Evolutionary conservation across 2,797 vertebrate species (phyloP).

Genomic region (Urosaurus nigricauda): DNA sequence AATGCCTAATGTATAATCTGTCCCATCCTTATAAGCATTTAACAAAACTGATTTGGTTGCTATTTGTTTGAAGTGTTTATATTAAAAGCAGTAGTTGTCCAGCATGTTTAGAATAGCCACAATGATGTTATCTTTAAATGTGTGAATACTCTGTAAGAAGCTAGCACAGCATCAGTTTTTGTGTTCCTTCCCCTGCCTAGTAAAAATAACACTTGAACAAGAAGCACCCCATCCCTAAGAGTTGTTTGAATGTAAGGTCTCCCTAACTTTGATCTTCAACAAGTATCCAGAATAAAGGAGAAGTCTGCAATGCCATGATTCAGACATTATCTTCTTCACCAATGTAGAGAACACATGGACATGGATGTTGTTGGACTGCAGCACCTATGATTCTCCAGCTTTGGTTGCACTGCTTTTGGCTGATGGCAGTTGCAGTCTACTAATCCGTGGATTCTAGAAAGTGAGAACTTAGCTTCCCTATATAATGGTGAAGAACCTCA

Average conservation of each 20-base stretch:
- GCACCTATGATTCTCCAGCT: no score
- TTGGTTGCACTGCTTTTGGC: no score
- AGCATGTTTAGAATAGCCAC: neutral
- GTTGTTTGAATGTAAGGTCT: neutral
- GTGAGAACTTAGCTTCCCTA: no score
- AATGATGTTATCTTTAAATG: no score
- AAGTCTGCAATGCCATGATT: neutral
- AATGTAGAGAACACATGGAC: no score
- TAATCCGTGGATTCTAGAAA: no score
- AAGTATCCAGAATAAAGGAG: neutral
- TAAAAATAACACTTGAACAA: neutral
- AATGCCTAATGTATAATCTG: neutral
- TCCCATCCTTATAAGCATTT: neutral
- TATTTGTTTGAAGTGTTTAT: neutral
- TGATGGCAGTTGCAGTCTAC: no score
- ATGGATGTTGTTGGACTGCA: no score
- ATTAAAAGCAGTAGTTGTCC: neutral
- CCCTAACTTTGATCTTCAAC: constrained; percentile 4
- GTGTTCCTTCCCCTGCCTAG: neutral
- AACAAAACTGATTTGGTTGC: neutral
- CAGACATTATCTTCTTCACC: neutral
- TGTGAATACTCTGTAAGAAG: neutral
- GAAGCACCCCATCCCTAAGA: neutral
- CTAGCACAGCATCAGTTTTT: neutral
- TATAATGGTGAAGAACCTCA: no score